phyloP scores from a whole-genome alignment of 2,113 vertebrate species.

The Brienomyrus longianalis region DNA sequence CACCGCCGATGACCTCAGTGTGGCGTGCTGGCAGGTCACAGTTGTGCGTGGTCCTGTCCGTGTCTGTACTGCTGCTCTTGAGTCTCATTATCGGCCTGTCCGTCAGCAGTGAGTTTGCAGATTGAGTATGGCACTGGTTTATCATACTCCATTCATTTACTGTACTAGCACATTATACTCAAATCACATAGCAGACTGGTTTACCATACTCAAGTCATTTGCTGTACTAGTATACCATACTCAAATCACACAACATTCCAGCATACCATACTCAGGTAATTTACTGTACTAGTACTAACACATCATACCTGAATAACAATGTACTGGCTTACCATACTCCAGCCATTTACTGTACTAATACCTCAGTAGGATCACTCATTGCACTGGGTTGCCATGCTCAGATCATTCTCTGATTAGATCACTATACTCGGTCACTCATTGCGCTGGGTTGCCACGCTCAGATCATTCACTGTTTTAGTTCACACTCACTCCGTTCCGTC shows the following conservation, averaged over 20 bases:
- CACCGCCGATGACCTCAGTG: background rate
- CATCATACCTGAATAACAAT: background rate
- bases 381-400: background rate
- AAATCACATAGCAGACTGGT: background rate
- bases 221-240: background rate
- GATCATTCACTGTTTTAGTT: background rate
- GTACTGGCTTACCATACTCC: background rate
- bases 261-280: background rate
- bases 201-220: background rate
- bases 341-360: background rate
- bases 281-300: background rate
- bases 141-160: background rate
- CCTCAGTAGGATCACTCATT: background rate
- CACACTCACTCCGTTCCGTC: too few relatives aligned
- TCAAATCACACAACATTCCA: background rate
- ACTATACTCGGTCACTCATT: too few relatives aligned
- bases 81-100: conserved; percentile 50
- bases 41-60: conserved; percentile 33
- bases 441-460: background rate
- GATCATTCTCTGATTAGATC: background rate
- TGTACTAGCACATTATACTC: background rate
- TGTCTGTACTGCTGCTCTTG: conserved; percentile 35
- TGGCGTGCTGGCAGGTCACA: conserved; percentile 22
- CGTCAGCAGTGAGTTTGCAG: conserved; percentile 35
- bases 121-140: background rate